phyloP scores from a whole-genome alignment of 2,797 vertebrate genomes.

The Cynopterus sphinx region DNA sequence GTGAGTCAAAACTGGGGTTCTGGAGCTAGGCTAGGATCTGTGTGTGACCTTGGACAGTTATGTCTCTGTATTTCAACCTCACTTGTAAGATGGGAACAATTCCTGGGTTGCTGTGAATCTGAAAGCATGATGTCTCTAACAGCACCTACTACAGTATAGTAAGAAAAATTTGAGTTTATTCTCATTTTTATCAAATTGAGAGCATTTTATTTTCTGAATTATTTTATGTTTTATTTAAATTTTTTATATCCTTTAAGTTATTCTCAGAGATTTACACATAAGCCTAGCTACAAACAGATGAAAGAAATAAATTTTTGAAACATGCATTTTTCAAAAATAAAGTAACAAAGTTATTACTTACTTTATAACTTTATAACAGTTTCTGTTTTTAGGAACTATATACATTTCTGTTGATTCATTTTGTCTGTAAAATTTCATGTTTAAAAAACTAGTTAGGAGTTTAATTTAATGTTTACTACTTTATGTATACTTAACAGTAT shows the following conservation, averaged over 20 bases:
- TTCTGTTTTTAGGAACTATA: not conserved
- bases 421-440: not conserved
- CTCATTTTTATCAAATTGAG: not conserved
- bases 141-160: no score
- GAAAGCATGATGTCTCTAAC: not conserved
- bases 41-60: not conserved
- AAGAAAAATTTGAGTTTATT: not conserved
- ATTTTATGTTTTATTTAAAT: not conserved
- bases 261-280: not conserved
- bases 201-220: not conserved
- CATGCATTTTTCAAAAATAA: conserved; percentile 37
- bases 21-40: not conserved
- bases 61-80: not conserved
- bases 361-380: conserved; percentile 20
- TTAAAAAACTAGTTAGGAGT: not conserved
- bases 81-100: not conserved
- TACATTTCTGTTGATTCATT: not conserved
- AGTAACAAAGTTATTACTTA: not conserved
- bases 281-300: not conserved
- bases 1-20: not conserved
- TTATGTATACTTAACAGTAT: not conserved
- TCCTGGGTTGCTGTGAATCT: not conserved
- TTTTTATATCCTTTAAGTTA: not conserved
- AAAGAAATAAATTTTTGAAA: not conserved
- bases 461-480: not conserved